Evolutionary conservation across 2,113 vertebrate genomes (phyloP), one percentile per base, ranked within the genome.

Genomic region (Tenrec ecaudatus): DNA sequence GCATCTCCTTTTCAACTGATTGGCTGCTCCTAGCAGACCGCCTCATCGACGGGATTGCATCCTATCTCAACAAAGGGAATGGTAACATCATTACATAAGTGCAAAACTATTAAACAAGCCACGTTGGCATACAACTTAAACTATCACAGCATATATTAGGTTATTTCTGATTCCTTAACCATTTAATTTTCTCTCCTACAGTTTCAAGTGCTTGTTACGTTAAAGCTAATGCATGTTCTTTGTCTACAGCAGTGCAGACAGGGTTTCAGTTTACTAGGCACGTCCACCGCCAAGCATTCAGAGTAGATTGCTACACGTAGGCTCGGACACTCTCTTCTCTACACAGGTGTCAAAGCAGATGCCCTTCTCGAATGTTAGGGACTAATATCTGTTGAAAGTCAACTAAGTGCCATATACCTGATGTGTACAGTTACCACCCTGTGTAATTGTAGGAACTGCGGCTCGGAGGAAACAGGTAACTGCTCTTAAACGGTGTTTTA

Each of bases 171-270:
- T 69, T 84, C 43, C n/a, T 92, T 68, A 68, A 29, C 6, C 29
- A 29, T 29, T 75, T n/a, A 0, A 29, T 27, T 69, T 87, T 62
- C 29, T 92, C 31, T 43, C 80, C 40, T 82, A 33, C 12, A 38
- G 69, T 43, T 33, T 36, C 69, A 27, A 25, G 16, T 47, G n/a
- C 43, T 20, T n/a, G 1, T 27, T 5, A 66, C 17, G 27, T 38
- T 71, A 0, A 0, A 36, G 29, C 38, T 60, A 25, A 78, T 10
- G 5, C 20, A 38, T 0, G 3, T 27, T 77, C 3, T 1, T 27
- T 47, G 8, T 1, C 1, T 1, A 40, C 40, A 20, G 43, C 80
- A 64, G 53, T 16, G 33, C 0, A 43, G 64, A 80, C 15, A 9
- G 10, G 38, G 9, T 16, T n/a, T 73, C 23, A 29, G 27, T 20